These are phyloP conservation scores for Isoperla grammatica DNA, from an alignment of 2,888 invertebrate species.

Conservation along the genomic window DNA sequence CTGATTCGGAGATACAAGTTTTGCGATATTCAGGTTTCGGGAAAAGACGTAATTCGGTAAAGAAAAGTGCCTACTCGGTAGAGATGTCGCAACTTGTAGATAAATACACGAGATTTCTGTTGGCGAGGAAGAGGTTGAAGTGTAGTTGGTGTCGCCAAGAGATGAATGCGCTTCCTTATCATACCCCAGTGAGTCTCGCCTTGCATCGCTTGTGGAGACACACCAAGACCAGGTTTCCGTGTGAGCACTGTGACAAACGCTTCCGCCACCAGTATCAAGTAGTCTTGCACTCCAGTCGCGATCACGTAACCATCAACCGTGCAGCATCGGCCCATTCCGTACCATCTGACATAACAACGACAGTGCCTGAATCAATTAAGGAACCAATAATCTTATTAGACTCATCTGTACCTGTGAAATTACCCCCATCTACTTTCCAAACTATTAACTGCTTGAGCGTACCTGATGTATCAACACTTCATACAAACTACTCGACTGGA, in stretches of 20 bases:
- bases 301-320: conserved; percentile 38
- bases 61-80: conserved; percentile 16
- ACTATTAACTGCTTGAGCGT: conserved; percentile 17
- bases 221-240: conserved; percentile 42
- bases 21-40: conserved; percentile 36
- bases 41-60: conserved; percentile 7
- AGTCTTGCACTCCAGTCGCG: conserved; percentile 46
- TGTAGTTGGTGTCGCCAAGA: conserved; percentile 43
- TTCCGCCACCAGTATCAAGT: conserved; percentile 49
- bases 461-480: conserved; percentile 23
- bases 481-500: neutral
- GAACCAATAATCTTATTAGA: conserved; percentile 19
- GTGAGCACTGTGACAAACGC: conserved; percentile 46
- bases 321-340: neutral
- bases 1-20: conserved; percentile 38
- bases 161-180: conserved; percentile 43
- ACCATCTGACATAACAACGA: conserved; percentile 11
- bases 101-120: conserved; percentile 42
- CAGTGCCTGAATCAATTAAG: conserved; percentile 27
- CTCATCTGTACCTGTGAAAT: conserved; percentile 26
- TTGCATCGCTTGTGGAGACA: conserved; percentile 52
- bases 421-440: conserved; percentile 21
- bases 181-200: conserved; percentile 45
- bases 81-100: conserved; percentile 38
- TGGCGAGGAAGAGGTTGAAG: conserved; percentile 40